phyloP scores from a whole-genome alignment of 2,888 invertebrate species.

The Macrosiphum euphorbiae region DNA sequence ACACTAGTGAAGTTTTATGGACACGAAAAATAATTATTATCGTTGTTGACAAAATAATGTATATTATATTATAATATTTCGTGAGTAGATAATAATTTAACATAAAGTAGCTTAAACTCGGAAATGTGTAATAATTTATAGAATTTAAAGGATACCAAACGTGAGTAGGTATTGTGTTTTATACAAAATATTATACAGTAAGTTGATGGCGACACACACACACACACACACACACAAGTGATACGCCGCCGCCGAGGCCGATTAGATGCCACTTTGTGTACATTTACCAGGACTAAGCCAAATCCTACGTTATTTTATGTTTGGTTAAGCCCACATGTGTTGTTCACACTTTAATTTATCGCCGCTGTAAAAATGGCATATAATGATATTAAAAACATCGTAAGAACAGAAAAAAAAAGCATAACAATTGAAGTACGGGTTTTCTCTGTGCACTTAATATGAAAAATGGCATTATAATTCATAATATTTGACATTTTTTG shows the following conservation, averaged over 20 bases:
- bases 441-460: neutral
- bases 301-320: constrained; percentile 37
- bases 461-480: constrained; percentile 39
- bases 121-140: neutral
- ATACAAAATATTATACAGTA: neutral
- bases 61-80: neutral
- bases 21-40: neutral
- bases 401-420: neutral
- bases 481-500: constrained; percentile 16
- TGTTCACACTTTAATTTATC: constrained; percentile 30
- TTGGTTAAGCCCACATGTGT: neutral
- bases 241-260: neutral
- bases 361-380: neutral
- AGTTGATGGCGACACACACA: neutral
- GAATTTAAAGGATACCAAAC: neutral
- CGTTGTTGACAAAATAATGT: neutral
- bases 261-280: constrained; percentile 12
- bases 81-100: neutral
- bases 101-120: neutral
- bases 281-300: neutral
- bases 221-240: neutral
- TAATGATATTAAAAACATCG: constrained; percentile 39
- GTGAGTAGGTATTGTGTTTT: neutral
- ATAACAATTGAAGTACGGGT: neutral
- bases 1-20: neutral